phyloP scores from a whole-genome alignment of 1,140 invertebrate species.

The Apocrypta bakeri region DNA sequence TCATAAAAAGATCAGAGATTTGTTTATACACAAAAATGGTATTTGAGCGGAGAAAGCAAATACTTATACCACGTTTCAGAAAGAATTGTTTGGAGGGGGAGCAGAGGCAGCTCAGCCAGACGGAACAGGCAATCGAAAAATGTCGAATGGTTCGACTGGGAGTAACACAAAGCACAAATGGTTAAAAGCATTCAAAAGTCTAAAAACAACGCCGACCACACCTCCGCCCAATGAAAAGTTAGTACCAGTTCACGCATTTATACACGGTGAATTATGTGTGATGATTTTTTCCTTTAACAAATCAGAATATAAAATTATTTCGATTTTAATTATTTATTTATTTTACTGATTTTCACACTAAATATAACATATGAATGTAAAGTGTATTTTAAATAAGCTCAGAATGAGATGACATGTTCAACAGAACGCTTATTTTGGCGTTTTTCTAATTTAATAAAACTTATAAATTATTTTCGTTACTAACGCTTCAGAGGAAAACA shows the following conservation, averaged over 20 bases:
- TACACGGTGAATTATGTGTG: neutral
- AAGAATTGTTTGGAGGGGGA: constrained; percentile 88
- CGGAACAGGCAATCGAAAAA: constrained; percentile 84
- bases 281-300: neutral
- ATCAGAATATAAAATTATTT: no score
- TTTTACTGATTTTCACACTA: no score
- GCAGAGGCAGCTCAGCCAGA: constrained; percentile 78
- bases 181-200: constrained; percentile 96
- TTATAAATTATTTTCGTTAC: constrained; percentile 60
- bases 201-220: constrained; percentile 84
- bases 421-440: neutral
- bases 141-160: constrained; percentile 88
- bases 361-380: no score
- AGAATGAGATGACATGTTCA: no score
- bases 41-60: no score
- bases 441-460: neutral
- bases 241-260: constrained; percentile 66
- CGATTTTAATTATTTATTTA: no score
- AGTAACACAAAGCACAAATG: constrained; percentile 96
- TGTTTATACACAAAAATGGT: no score
- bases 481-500: constrained; percentile 75
- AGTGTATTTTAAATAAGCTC: no score
- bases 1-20: no score
- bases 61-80: constrained; percentile 80
- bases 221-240: constrained; percentile 76